Evolutionary conservation across 2,113 vertebrate species (phyloP).

Genomic region (Benitochromis conjunctus): DNA sequence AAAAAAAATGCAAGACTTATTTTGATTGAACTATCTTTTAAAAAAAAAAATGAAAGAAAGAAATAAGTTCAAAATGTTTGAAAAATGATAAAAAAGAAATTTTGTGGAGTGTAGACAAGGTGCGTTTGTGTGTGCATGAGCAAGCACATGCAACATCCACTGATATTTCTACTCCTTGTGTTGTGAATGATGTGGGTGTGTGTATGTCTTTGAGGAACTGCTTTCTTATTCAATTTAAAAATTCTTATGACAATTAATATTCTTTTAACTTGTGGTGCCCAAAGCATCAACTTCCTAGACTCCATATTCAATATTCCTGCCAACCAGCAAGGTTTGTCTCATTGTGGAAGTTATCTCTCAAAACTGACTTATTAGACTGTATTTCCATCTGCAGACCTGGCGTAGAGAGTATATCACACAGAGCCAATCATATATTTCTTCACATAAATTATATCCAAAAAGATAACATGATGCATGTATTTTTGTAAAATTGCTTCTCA

Average conservation of each 20-base stretch:
- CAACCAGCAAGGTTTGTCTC: constrained; percentile 41
- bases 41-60: neutral
- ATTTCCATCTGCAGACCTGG: constrained; percentile 45
- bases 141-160: constrained; percentile 44
- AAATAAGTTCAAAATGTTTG: constrained; percentile 37
- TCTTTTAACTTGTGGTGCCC: constrained; percentile 54
- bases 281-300: constrained; percentile 51
- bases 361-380: constrained; percentile 28
- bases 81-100: constrained; percentile 36
- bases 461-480: constrained; percentile 67
- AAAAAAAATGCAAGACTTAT: constrained; percentile 47
- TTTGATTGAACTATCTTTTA: constrained; percentile 54
- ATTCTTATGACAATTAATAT: constrained; percentile 40
- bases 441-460: constrained; percentile 60
- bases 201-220: constrained; percentile 37
- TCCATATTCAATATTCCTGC: constrained; percentile 46
- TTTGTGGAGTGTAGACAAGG: constrained; percentile 22
- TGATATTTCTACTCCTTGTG: constrained; percentile 60
- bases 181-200: constrained; percentile 45
- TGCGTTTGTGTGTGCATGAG: constrained; percentile 47
- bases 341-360: constrained; percentile 36
- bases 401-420: constrained; percentile 43
- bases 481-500: constrained; percentile 66
- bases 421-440: constrained; percentile 62
- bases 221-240: constrained; percentile 47